These are phyloP conservation scores for Mythimna pallens DNA, from an alignment of 2,888 invertebrate genomes.

Conservation along the genomic window DNA sequence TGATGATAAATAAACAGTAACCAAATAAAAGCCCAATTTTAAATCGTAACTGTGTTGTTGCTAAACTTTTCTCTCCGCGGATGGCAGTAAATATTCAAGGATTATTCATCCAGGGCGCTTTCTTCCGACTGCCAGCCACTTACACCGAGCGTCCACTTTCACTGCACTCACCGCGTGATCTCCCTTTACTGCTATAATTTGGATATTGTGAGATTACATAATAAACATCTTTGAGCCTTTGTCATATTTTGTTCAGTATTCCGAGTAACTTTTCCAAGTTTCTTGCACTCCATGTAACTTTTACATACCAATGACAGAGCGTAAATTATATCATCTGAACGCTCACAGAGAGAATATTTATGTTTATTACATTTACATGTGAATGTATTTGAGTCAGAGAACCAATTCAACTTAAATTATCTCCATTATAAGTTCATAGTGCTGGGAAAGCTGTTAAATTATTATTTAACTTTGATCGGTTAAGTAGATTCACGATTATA, in stretches of 20 bases:
- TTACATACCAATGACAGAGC: neutral
- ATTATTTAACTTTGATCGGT: neutral
- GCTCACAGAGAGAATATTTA: conserved; percentile 2
- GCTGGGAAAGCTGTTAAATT: conserved; percentile 22
- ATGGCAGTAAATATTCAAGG: conserved; percentile 61
- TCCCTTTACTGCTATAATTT: conserved; percentile 49
- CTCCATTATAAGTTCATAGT: neutral
- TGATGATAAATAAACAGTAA: neutral
- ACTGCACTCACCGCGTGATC: conserved; percentile 57
- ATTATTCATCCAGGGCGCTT: conserved; percentile 73
- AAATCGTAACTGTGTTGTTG: conserved; percentile 17
- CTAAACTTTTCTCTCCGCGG: conserved; percentile 44
- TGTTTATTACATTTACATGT: conserved; percentile 5
- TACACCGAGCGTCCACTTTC: conserved; percentile 67
- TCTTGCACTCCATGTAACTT: conserved; percentile 18
- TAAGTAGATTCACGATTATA: neutral
- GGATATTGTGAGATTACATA: conserved; percentile 50
- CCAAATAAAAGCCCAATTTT: neutral
- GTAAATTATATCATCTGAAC: neutral
- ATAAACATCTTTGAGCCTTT: conserved; percentile 21
- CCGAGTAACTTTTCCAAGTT: neutral
- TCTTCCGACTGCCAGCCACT: conserved; percentile 66
- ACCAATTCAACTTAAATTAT: conserved; percentile 5
- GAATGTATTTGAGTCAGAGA: neutral
- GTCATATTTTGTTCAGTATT: conserved; percentile 16